Conservation (phyloP, 2,888 invertebrate genomes). For the Trichacis sp. region DNA sequence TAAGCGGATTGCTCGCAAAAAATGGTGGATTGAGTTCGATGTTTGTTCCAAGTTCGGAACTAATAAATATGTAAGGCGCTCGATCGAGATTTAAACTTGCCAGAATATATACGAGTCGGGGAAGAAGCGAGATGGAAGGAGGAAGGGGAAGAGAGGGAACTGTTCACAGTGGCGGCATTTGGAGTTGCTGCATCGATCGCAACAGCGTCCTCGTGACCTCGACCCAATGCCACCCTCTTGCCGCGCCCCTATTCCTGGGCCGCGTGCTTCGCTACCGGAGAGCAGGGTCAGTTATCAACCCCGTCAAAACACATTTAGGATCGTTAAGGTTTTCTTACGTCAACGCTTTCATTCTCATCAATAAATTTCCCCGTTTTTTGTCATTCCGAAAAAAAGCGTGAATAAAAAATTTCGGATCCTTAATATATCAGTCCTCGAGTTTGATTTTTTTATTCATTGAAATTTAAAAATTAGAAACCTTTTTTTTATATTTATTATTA, state of each 20-base stretch:
- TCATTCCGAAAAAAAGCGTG: no score
- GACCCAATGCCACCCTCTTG: conserved; percentile 72
- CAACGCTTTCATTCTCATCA: no score
- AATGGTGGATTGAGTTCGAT: conserved; percentile 1
- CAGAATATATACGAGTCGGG: conserved; percentile 15
- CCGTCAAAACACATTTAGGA: no score
- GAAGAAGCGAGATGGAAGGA: neutral
- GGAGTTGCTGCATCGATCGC: conserved; percentile 74
- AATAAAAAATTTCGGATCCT: no score
- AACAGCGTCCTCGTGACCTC: conserved; percentile 73
- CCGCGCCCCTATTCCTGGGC: conserved; percentile 34
- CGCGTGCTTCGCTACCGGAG: conserved; percentile 36
- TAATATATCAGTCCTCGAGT: no score
- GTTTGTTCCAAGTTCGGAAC: neutral
- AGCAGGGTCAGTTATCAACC: conserved; percentile 57
- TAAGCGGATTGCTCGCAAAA: conserved; percentile 9
- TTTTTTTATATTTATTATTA: no score
- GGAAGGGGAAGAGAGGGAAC: neutral
- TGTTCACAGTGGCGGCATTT: conserved; percentile 15
- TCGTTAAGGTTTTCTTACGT: no score
- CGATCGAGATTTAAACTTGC: conserved; percentile 20
- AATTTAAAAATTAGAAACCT: no score
- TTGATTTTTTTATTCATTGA: no score
- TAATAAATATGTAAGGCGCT: conserved; percentile 17
- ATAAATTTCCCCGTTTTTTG: no score